phyloP scores from a whole-genome alignment of 2,797 vertebrate species.

The Poecilia picta region DNA sequence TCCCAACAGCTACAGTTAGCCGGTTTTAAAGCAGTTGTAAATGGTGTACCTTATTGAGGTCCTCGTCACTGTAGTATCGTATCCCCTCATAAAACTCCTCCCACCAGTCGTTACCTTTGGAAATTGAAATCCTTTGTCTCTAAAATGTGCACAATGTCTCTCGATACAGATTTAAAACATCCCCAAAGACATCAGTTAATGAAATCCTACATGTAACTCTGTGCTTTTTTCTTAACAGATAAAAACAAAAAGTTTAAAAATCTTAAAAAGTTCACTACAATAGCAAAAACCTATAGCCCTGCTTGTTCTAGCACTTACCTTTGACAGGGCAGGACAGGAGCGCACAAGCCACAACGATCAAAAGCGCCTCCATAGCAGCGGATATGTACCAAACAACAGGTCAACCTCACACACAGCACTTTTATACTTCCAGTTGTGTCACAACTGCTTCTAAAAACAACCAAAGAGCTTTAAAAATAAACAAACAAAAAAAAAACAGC shows the following conservation, averaged over 20 bases:
- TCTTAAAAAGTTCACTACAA: constrained; percentile 45
- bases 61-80: constrained; percentile 75
- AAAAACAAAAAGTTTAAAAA: not conserved
- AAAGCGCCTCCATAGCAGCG: constrained; percentile 79
- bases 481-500: no score
- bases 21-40: not conserved
- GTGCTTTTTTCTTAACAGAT: not conserved
- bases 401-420: constrained; percentile 39
- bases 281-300: constrained; percentile 39
- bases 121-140: not conserved
- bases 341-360: constrained; percentile 77
- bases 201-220: not conserved
- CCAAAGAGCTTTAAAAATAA: no score
- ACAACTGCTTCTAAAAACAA: no score
- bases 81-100: constrained; percentile 80
- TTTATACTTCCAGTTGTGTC: no score
- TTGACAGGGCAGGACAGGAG: constrained; percentile 74
- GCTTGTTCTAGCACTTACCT: constrained; percentile 83
- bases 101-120: constrained; percentile 80
- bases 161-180: not conserved
- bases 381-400: constrained; percentile 57
- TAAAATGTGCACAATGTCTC: not conserved
- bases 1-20: not conserved
- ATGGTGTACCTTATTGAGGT: constrained; percentile 74
- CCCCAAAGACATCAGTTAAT: not conserved